Conservation (phyloP, 2,113 vertebrate species). For the Gila orcuttii region DNA sequence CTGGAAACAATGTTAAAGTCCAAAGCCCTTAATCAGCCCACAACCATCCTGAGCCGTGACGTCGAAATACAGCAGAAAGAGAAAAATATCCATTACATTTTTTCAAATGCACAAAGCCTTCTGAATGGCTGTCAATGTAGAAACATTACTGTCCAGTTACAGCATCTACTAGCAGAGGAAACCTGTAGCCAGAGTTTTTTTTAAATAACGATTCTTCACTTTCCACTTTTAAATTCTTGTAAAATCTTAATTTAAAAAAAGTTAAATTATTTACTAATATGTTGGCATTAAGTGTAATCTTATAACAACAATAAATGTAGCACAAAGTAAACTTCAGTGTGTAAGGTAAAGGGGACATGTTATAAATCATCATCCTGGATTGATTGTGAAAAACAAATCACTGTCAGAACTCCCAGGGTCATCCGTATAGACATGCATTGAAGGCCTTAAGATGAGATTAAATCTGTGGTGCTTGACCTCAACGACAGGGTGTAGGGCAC, state of each 20-base stretch:
- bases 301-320: background rate
- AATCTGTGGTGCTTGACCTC: background rate
- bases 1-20: background rate
- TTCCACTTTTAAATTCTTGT: background rate
- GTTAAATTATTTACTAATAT: background rate
- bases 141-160: background rate
- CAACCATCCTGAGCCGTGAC: background rate
- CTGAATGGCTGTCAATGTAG: background rate
- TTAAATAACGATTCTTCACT: background rate
- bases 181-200: too few relatives aligned
- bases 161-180: background rate
- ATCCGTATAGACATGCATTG: background rate
- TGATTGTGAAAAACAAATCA: constrained; percentile 27
- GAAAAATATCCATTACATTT: too few relatives aligned
- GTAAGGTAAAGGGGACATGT: background rate
- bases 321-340: background rate
- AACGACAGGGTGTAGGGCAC: background rate
- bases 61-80: background rate
- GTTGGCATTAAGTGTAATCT: background rate
- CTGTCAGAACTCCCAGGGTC: constrained; percentile 8
- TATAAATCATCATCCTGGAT: background rate
- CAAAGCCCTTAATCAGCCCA: background rate
- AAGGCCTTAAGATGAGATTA: background rate
- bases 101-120: too few relatives aligned
- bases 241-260: background rate